Conservation (phyloP, 2,797 vertebrate species). For the Acestrorhynchus altus region DNA sequence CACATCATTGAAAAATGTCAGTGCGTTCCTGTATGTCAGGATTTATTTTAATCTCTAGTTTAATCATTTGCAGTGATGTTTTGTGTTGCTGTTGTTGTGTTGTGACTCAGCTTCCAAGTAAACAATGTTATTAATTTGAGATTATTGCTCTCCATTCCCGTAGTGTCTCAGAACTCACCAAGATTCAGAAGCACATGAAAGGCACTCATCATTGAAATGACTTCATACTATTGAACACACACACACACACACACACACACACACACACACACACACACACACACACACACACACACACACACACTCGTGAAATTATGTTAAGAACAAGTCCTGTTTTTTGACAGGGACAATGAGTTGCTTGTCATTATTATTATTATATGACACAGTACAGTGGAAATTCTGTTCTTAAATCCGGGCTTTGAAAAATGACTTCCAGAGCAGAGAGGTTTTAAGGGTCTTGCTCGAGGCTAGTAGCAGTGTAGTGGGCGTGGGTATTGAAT, state of each 20-base stretch:
- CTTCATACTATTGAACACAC: neutral
- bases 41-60: neutral
- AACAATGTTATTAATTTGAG: slow-evolving; percentile 31
- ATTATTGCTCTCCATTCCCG: neutral
- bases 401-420: no score
- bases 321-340: neutral
- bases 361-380: no score
- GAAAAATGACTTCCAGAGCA: no score
- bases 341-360: neutral
- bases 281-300: neutral
- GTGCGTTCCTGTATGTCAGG: neutral
- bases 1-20: slow-evolving; percentile 7
- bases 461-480: no score
- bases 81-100: neutral
- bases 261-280: neutral
- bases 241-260: neutral
- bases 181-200: slow-evolving; percentile 4
- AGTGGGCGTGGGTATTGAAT: no score
- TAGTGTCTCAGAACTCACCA: neutral
- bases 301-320: no score
- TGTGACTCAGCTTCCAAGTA: slow-evolving; percentile 2
- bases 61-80: slow-evolving; percentile 1
- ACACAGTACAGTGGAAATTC: no score
- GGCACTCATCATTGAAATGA: neutral
- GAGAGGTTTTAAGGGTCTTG: no score